Evolutionary conservation across 1,140 invertebrate genomes (phyloP).

Genomic region (Hyles vespertilio): DNA sequence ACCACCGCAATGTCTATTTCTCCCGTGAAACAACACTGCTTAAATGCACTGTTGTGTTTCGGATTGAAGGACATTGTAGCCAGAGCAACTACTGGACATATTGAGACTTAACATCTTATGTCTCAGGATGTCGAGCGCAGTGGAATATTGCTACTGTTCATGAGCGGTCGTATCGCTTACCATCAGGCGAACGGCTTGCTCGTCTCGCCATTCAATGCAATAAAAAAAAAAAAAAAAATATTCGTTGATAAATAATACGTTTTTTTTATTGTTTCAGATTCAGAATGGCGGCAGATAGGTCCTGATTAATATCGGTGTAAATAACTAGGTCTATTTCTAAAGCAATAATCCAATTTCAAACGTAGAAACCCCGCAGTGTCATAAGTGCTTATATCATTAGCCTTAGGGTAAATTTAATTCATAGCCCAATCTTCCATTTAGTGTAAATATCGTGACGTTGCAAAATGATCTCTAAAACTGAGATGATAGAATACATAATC

Average conservation of each 20-base stretch:
- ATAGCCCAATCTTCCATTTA: slow-evolving; percentile 47
- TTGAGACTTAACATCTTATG: too few relatives aligned
- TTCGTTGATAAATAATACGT: neutral
- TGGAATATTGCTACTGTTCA: too few relatives aligned
- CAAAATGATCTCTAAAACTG: slow-evolving; percentile 32
- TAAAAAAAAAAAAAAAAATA: too few relatives aligned
- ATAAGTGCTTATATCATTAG: slow-evolving; percentile 51
- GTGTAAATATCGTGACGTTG: slow-evolving; percentile 23
- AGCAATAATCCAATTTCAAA: slow-evolving; percentile 57
- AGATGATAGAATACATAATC: slow-evolving; percentile 11
- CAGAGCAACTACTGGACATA: too few relatives aligned
- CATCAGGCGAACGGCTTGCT: too few relatives aligned
- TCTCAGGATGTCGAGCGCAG: too few relatives aligned
- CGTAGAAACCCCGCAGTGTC: slow-evolving; percentile 60
- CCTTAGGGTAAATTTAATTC: slow-evolving; percentile 26
- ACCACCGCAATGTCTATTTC: too few relatives aligned
- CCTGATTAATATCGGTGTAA: slow-evolving; percentile 10
- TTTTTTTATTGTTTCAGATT: slow-evolving; percentile 55
- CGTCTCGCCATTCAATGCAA: too few relatives aligned
- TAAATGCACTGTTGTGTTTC: too few relatives aligned
- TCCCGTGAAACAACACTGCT: too few relatives aligned
- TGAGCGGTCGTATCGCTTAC: too few relatives aligned
- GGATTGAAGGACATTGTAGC: too few relatives aligned
- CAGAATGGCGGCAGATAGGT: slow-evolving; percentile 1
- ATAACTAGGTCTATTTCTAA: slow-evolving; percentile 57